Conservation (phyloP, 1,140 invertebrate genomes). For the Nasonia longicornis region DNA sequence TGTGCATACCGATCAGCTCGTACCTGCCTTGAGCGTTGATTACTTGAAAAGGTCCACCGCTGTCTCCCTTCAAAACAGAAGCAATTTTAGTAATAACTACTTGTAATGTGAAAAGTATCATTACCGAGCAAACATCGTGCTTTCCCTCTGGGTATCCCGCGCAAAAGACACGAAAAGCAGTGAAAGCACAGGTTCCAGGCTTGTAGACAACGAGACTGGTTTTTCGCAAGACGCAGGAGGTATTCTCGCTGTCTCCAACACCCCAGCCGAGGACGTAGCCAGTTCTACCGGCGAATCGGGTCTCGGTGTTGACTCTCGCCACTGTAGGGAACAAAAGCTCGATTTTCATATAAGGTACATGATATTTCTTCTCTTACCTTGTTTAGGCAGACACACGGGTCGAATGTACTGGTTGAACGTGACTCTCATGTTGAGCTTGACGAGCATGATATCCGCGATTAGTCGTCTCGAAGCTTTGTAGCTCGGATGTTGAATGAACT, state of each 20-base stretch:
- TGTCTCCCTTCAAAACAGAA: background rate
- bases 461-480: constrained; percentile 55
- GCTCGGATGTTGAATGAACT: constrained; percentile 51
- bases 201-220: constrained; percentile 61
- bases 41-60: constrained; percentile 16
- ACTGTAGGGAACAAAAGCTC: background rate
- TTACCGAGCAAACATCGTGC: constrained; percentile 68
- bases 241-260: background rate
- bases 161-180: constrained; percentile 61
- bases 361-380: constrained; percentile 53
- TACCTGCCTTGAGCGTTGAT: background rate
- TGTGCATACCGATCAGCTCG: background rate
- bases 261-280: constrained; percentile 1
- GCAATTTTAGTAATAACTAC: background rate
- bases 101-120: background rate
- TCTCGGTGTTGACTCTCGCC: background rate
- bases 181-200: constrained; percentile 59
- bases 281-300: background rate
- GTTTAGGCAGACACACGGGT: constrained; percentile 71
- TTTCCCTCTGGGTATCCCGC: constrained; percentile 63
- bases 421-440: constrained; percentile 63
- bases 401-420: constrained; percentile 59
- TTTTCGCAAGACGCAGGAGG: constrained; percentile 49
- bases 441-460: constrained; percentile 64
- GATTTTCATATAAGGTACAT: background rate